Evolutionary conservation across 2,888 invertebrate genomes (phyloP), one percentile per base, ranked within the genome.

Genomic region (Coelinius sp.): DNA sequence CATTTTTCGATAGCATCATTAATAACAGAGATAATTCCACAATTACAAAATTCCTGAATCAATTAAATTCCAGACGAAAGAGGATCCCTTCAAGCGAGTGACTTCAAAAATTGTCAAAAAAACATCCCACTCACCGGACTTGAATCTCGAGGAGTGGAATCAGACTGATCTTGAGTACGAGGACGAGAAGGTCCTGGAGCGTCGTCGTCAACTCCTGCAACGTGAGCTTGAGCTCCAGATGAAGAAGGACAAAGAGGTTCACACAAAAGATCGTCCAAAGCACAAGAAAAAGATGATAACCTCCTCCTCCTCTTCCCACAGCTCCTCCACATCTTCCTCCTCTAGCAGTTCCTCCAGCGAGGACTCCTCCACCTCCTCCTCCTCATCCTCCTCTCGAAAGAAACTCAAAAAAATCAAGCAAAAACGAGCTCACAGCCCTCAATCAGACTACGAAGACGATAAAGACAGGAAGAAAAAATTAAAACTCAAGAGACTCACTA

Each of bases 121-220:
- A 70, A 76, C 78, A 64, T 83, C 90, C 85, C 84, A 88, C 76
- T 92, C 92, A 82, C 92, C 92, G 69, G 92, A 92, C 80, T 85
- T 89, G 71, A 92, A 93, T 86, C 92, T 93, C 88, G 93, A 93
- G 85, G 92, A 92, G 85, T 94, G 94, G 94, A 93, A 94, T 86
- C 93, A 93, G 86, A 93, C 92, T 84, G 93, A 93, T 89, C 88
- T 94, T 88, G 94, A 94, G 86, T 94, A 93, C 89, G 94, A 94
- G 76, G 94, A 94, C 88, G 93, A 94, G 75, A 94, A 94, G 86
- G 93, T 92, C 78, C 89, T 94, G 83, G 94, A 94, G 87, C 92
- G 93, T 86, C 90, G 94, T 79, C 89, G 94, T 76, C 92, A 92
- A 84, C 92, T 94, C 84, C 89, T 94, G 82, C 93, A 94, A 86